Evolutionary conservation across 2,888 invertebrate genomes (phyloP).

Genomic region (Orthosia incerta): DNA sequence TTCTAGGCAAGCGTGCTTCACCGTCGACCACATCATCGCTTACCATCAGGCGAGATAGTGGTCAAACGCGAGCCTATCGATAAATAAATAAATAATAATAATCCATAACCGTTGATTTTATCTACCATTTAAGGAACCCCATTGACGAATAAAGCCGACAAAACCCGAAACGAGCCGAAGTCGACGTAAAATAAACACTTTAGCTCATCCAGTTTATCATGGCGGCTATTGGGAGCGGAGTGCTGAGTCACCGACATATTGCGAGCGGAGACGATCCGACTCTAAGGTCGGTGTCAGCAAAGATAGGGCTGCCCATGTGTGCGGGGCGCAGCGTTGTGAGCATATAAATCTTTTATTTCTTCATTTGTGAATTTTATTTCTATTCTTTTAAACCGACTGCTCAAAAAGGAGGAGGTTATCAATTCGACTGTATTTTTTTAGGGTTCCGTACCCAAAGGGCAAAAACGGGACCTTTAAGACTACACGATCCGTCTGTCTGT

Average conservation of each 20-base stretch:
- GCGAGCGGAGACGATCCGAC: constrained; percentile 3
- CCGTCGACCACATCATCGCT: too few species aligned
- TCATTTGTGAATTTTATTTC: constrained; percentile 13
- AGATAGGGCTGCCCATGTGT: constrained; percentile 28
- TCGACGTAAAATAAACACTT: constrained; percentile 51
- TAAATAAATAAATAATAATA: too few species aligned
- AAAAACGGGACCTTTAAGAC: too few species aligned
- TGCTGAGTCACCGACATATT: constrained; percentile 48
- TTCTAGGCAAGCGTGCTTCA: too few species aligned
- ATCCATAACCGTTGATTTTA: constrained; percentile 9
- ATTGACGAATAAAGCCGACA: constrained; percentile 43
- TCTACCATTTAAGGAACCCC: constrained; percentile 12
- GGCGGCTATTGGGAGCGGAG: constrained; percentile 1
- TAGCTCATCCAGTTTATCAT: constrained; percentile 39
- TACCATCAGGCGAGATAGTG: too few species aligned
- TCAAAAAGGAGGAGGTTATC: too few species aligned
- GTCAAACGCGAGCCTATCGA: too few species aligned
- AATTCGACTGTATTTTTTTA: too few species aligned
- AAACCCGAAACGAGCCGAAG: constrained; percentile 28
- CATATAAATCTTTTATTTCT: constrained; percentile 51
- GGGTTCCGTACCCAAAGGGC: too few species aligned
- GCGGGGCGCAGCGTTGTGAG: constrained; percentile 12
- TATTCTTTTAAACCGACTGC: background rate
- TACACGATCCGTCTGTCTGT: too few species aligned
- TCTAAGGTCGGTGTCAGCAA: constrained; percentile 35